Conservation (phyloP, 2,113 vertebrate genomes). For the Triplophysa tibetana region DNA sequence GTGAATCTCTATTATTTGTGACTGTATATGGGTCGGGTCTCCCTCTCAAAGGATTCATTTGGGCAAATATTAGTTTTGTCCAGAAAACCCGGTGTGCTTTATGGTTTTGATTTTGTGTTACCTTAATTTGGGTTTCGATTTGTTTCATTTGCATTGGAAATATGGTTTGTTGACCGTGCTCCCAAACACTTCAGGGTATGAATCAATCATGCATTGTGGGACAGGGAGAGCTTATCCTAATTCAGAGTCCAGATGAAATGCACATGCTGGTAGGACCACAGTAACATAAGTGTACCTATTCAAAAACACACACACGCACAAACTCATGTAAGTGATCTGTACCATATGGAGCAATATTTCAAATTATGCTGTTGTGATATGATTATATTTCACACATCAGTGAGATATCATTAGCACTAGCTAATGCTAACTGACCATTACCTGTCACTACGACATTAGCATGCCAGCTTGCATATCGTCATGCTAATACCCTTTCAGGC, state of each 20-base stretch:
- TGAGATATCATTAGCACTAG: slow-evolving; percentile 34
- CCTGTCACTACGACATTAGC: slow-evolving; percentile 35
- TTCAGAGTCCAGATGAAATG: slow-evolving; percentile 28
- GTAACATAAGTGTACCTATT: slow-evolving; percentile 15
- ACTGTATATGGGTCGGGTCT: neutral
- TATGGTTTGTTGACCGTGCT: slow-evolving; percentile 26
- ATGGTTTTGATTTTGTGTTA: slow-evolving; percentile 11
- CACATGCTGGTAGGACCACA: slow-evolving; percentile 3
- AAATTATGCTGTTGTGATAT: slow-evolving; percentile 15
- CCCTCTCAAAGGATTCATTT: slow-evolving; percentile 18
- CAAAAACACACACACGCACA: slow-evolving; percentile 13
- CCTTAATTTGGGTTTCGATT: slow-evolving; percentile 28
- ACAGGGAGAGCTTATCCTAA: slow-evolving; percentile 10
- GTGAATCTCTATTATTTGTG: neutral
- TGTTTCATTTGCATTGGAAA: slow-evolving; percentile 23
- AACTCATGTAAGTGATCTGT: neutral
- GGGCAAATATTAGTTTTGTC: neutral
- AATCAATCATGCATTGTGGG: slow-evolving; percentile 30
- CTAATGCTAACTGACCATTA: slow-evolving; percentile 37
- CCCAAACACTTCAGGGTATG: slow-evolving; percentile 26
- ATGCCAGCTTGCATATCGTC: slow-evolving; percentile 38
- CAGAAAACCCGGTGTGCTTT: neutral
- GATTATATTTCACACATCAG: slow-evolving; percentile 39
- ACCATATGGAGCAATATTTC: slow-evolving; percentile 18
- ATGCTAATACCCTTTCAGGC: slow-evolving; percentile 41